A percentile compares a stretch with the other conserved stretches of the same genome.
Conservation (phyloP, 1,140 invertebrate species). For the Eumeta japonica region DNA sequence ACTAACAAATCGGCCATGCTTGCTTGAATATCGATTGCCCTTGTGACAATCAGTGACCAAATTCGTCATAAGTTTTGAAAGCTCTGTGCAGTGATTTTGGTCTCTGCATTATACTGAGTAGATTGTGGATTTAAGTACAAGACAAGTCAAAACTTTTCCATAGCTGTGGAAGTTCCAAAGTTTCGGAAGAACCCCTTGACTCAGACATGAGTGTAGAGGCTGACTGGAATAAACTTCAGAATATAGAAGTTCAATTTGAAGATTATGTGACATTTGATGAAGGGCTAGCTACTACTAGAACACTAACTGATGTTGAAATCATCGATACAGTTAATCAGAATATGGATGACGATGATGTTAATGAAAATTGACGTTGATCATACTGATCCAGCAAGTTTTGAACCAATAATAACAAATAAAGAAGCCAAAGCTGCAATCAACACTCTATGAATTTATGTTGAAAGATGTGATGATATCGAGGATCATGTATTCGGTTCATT, state of each 20-base stretch:
- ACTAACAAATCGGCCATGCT: too few relatives aligned
- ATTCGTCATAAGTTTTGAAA: too few relatives aligned
- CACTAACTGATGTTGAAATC: not conserved
- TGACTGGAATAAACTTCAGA: conserved; percentile 30
- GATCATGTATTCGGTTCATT: conserved; percentile 12
- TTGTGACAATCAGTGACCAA: too few relatives aligned
- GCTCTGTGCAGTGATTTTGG: too few relatives aligned
- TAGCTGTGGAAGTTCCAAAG: too few relatives aligned
- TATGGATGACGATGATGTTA: not conserved
- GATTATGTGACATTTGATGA: conserved; percentile 2
- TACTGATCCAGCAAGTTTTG: conserved; percentile 1
- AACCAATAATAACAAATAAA: not conserved
- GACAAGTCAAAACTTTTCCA: too few relatives aligned
- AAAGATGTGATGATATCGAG: conserved; percentile 12
- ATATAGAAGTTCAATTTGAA: conserved; percentile 28
- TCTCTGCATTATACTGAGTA: too few relatives aligned
- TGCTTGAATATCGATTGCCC: too few relatives aligned
- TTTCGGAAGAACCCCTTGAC: too few relatives aligned
- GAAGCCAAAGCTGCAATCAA: conserved; percentile 9
- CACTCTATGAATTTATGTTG: conserved; percentile 8
- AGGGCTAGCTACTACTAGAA: conserved; percentile 1
- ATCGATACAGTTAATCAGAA: not conserved
- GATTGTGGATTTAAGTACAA: too few relatives aligned
- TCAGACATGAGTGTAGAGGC: too few relatives aligned
- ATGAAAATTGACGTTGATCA: not conserved